A percentile compares a stretch with the other conserved stretches of the same genome.
Evolutionary conservation across 2,797 vertebrate genomes (phyloP).

Genomic region (Paramormyrops hopkinsi): DNA sequence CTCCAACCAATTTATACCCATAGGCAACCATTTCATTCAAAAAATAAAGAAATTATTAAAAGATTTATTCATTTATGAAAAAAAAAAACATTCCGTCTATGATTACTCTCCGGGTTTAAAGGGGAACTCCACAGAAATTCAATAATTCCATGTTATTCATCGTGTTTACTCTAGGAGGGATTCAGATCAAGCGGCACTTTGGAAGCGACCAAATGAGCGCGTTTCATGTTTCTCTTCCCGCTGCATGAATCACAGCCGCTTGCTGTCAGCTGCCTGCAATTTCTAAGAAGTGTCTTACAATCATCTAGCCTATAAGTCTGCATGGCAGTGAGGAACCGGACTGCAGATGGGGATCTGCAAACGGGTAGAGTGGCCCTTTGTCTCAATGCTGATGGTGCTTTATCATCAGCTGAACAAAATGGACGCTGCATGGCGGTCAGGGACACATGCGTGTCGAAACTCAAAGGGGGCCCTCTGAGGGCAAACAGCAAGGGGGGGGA

Average conservation of each 20-base stretch:
- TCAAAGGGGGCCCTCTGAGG: not conserved
- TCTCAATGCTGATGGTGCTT: not conserved
- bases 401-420: not conserved
- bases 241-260: not conserved
- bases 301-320: not conserved
- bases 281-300: not conserved
- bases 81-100: not conserved
- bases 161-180: not conserved
- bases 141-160: slow-evolving; percentile 2
- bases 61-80: slow-evolving; percentile 3
- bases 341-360: not conserved
- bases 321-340: not conserved
- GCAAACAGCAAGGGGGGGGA: not conserved
- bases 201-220: not conserved
- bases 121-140: not conserved
- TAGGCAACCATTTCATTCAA: not conserved
- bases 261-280: not conserved
- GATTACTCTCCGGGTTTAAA: not conserved
- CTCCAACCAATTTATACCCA: not conserved
- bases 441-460: not conserved
- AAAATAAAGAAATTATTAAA: slow-evolving; percentile 1
- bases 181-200: not conserved
- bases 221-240: not conserved
- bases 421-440: not conserved
- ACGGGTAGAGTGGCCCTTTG: not conserved